Evolutionary conservation across 2,888 invertebrate genomes (phyloP).

Genomic region (Sipunculus nudus): DNA sequence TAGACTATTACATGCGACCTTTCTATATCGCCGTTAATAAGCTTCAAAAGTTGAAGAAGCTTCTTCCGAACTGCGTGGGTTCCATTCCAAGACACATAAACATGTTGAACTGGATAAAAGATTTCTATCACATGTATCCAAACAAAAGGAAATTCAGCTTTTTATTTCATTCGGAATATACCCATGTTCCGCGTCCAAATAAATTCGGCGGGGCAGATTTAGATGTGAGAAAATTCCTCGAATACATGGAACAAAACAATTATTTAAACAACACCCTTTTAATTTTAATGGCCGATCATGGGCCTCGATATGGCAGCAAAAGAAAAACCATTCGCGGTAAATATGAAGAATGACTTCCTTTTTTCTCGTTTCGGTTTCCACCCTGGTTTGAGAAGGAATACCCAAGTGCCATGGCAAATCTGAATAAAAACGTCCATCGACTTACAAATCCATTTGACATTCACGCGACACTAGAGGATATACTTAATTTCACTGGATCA

Average conservation of each 20-base stretch:
- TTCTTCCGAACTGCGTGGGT: constrained; percentile 76
- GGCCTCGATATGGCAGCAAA: constrained; percentile 79
- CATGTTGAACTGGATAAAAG: constrained; percentile 66
- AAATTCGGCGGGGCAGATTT: constrained; percentile 86
- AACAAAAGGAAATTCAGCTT: constrained; percentile 82
- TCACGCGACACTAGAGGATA: constrained; percentile 79
- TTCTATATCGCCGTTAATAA: too few species aligned
- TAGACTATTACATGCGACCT: constrained; percentile 88
- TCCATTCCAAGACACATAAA: constrained; percentile 75
- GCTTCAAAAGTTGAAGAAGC: too few species aligned
- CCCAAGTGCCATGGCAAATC: constrained; percentile 72
- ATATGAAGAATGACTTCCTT: constrained; percentile 88
- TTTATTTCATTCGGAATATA: constrained; percentile 88
- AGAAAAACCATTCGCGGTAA: constrained; percentile 90
- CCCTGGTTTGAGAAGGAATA: constrained; percentile 74
- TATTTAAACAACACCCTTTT: constrained; percentile 82
- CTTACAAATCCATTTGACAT: constrained; percentile 91
- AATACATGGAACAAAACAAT: constrained; percentile 71
- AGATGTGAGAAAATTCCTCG: constrained; percentile 73
- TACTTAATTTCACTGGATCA: constrained; percentile 70
- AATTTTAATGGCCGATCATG: constrained; percentile 93
- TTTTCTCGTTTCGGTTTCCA: constrained; percentile 84
- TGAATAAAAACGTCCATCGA: constrained; percentile 73
- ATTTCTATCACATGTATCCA: constrained; percentile 73
- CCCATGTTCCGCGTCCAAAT: too few species aligned